Evolutionary conservation across 2,797 vertebrate genomes (phyloP).

Genomic region (Sparus aurata): DNA sequence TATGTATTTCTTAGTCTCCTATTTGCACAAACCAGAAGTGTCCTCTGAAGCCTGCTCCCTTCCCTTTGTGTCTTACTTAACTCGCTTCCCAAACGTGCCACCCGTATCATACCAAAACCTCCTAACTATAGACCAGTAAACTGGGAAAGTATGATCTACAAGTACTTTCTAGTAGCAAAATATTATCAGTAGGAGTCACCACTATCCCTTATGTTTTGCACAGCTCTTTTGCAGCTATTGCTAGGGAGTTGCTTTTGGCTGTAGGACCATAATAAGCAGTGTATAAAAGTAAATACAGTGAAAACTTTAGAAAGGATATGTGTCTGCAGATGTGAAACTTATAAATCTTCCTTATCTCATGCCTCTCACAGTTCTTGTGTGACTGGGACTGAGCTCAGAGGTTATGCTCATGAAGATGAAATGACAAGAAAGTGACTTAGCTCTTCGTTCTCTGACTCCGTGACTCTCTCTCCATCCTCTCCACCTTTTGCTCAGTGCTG

Average conservation of each 20-base stretch:
- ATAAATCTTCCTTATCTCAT: not conserved
- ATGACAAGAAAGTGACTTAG: constrained; percentile 1
- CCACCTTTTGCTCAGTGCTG: not conserved
- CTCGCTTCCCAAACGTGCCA: constrained; percentile 6
- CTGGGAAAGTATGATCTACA: constrained; percentile 14
- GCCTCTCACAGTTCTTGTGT: not conserved
- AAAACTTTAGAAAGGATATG: not conserved
- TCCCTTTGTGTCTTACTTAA: constrained; percentile 47
- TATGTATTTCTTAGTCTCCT: constrained; percentile 65
- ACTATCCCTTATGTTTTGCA: constrained; percentile 31
- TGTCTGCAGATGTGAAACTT: constrained; percentile 14
- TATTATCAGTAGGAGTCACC: constrained; percentile 16
- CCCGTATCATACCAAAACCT: constrained; percentile 3
- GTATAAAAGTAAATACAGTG: not conserved
- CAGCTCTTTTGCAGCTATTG: constrained; percentile 8
- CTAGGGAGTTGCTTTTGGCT: not conserved
- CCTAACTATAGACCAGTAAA: constrained; percentile 4
- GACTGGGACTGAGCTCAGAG: constrained; percentile 11
- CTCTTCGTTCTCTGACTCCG: constrained; percentile 5
- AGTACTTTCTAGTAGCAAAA: constrained; percentile 42
- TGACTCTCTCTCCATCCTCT: not conserved
- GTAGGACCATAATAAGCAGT: not conserved
- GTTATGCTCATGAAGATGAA: constrained; percentile 3
- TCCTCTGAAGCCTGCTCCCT: constrained; percentile 73
- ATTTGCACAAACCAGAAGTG: constrained; percentile 82